These are phyloP conservation scores for zebrafish (Danio rerio) DNA, from an alignment of 2,113 vertebrate genomes.

Conservation along the genomic window DNA sequence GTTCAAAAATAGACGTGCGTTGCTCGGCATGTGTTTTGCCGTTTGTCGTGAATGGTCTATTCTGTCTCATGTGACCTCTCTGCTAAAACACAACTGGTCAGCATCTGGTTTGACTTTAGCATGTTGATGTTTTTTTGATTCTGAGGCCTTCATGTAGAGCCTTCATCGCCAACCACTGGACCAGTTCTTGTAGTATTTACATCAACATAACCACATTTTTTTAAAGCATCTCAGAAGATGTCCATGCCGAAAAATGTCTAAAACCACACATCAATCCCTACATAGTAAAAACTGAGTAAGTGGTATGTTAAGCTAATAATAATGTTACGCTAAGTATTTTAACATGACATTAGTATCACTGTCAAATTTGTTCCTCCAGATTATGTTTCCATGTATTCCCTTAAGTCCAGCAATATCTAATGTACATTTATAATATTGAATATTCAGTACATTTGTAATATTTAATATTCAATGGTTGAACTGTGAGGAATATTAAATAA, in stretches of 20 bases:
- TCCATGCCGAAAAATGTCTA: neutral
- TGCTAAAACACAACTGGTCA: constrained; percentile 4
- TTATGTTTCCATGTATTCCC: no score
- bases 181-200: neutral
- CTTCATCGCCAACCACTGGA: neutral
- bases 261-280: neutral
- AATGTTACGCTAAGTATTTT: no score
- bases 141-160: neutral
- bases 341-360: no score
- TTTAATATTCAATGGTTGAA: no score
- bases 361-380: no score
- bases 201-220: neutral
- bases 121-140: constrained; percentile 23
- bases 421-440: no score
- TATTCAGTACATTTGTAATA: no score
- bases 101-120: constrained; percentile 14
- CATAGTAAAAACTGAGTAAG: no score
- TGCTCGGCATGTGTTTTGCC: neutral
- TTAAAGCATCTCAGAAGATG: neutral
- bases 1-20: neutral
- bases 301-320: no score
- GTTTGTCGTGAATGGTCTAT: neutral
- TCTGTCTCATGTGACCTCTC: constrained; percentile 20
- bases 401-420: no score
- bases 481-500: no score